Base-by-base conservation (phyloP, 2,888 invertebrate species). In the Allygus modestus region DNA sequence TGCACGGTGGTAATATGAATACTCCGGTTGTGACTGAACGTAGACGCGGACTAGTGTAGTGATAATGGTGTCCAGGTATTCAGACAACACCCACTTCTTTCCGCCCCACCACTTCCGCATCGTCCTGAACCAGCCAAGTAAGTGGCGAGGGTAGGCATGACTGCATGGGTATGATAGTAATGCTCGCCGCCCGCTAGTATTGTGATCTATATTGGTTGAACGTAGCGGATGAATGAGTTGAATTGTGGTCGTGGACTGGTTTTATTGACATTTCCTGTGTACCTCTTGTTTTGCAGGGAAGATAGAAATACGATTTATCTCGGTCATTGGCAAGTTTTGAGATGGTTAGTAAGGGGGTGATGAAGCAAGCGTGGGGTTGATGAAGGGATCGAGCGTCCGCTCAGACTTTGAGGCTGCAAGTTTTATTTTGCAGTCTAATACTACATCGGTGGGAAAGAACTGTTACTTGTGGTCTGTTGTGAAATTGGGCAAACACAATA, bases 21-120 rank as follows among this genome's bases (percentile, higher is more conserved):
- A 28, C 5, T 31, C 28, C 26, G 17, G 17, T 31, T 1, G 15
- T 28, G 65, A 65, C 65, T 65, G 31, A 65, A 26, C 28, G 31
- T 65, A 15, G 15, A 9, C 31, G 26, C 28, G 65, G 26, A 31
- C 28, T 65, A 65, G 65, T 65, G 65, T 17, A 54, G 58, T 58
- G 58, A 79, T 51, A 28, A 79, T 79, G 79, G 79, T 79, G 79
- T 79, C 79, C 58, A 54, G 79, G 20, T 79, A 79, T 58, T 79
- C 79, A 58, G 79, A 79, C 79, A 79, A 79, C 58, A 58, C 79
- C 79, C 79, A 79, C 79, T 54, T 79, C 33, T 79, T 58, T 28
- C 79, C 79, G 58, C 79, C 79, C 79, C 79, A 79, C 37, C 79
- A 79, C 58, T 79, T 79, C 58, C 79, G 79, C 15, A 54, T 79